Evolutionary conservation across 2,888 invertebrate genomes (phyloP).

Genomic region (Pyrrhosoma nymphula): DNA sequence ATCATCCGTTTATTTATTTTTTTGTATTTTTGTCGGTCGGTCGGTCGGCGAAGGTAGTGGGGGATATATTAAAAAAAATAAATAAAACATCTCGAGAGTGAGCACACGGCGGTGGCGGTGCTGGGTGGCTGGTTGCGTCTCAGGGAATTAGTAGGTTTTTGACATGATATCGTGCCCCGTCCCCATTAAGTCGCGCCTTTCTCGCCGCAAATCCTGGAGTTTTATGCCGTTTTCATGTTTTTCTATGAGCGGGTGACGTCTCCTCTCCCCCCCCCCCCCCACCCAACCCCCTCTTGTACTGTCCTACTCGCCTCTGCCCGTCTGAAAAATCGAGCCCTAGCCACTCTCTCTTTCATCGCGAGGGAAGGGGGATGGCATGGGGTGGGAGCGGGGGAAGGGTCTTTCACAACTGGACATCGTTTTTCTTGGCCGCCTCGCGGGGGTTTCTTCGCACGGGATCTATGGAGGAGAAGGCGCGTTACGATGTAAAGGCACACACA

Average conservation of each 20-base stretch:
- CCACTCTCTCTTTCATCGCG: background rate
- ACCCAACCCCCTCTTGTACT: background rate
- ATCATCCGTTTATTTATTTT: background rate
- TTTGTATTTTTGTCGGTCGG: slow-evolving; percentile 1
- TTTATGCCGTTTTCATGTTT: slow-evolving; percentile 41
- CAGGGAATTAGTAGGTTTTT: slow-evolving; percentile 64
- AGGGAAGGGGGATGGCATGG: background rate
- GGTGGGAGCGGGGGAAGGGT: background rate
- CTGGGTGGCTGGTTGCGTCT: slow-evolving; percentile 51
- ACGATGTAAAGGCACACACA: too few species aligned
- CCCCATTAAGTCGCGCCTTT: slow-evolving; percentile 51
- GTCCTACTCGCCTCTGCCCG: background rate
- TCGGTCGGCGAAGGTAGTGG: background rate
- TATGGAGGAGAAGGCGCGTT: too few species aligned
- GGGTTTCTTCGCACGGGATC: background rate
- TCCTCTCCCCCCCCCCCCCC: background rate
- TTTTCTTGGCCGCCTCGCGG: background rate
- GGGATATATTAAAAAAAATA: background rate
- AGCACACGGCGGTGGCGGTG: slow-evolving; percentile 32
- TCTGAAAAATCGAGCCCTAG: slow-evolving; percentile 1
- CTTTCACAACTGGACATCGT: background rate
- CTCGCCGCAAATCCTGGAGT: slow-evolving; percentile 44
- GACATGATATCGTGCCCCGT: slow-evolving; percentile 51
- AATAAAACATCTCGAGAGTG: slow-evolving; percentile 50
- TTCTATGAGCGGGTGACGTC: slow-evolving; percentile 29